Evolutionary conservation across 92 coral and sea anemone species (phyloP).

Genomic region (Isaurus tuberculatus): DNA sequence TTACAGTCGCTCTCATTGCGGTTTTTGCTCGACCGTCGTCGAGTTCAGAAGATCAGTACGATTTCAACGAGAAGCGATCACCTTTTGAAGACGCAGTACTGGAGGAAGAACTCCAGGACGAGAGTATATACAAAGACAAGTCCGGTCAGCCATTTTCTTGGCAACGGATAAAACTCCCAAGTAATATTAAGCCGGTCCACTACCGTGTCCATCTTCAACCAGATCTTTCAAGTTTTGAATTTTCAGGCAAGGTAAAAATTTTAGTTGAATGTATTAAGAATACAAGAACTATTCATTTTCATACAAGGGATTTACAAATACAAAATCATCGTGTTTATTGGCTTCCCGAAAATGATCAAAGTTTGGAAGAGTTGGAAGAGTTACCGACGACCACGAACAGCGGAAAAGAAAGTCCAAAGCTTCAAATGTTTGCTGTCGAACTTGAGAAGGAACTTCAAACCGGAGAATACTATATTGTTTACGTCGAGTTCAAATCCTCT

Average conservation of each 20-base stretch:
- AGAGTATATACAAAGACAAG: conserved; percentile 37
- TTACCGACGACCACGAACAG: conserved; percentile 12
- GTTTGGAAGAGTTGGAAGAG: not conserved
- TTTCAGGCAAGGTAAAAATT: conserved; percentile 73
- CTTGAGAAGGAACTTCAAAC: conserved; percentile 55
- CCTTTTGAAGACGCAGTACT: conserved; percentile 54
- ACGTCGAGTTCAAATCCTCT: conserved; percentile 61
- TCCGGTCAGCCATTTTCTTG: conserved; percentile 40
- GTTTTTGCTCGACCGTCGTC: conserved; percentile 84
- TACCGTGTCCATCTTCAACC: conserved; percentile 81
- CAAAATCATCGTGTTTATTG: conserved; percentile 20
- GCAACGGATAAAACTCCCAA: conserved; percentile 75
- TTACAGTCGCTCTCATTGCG: conserved; percentile 72
- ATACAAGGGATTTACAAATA: conserved; percentile 62
- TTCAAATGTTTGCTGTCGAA: conserved; percentile 68
- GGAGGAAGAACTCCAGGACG: conserved; percentile 8
- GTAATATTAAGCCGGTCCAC: conserved; percentile 65
- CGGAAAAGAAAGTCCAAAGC: conserved; percentile 46
- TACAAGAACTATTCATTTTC: conserved; percentile 72
- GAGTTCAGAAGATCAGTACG: conserved; percentile 66
- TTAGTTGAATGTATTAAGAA: conserved; percentile 62
- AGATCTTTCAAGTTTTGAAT: conserved; percentile 71
- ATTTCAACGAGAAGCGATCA: conserved; percentile 51
- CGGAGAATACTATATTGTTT: conserved; percentile 57
- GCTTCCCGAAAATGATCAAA: not conserved